Percentiles rank a stretch among this genome's conserved stretches.
Evolutionary conservation across 2,113 vertebrate genomes (phyloP).

Genomic region (Charina bottae): DNA sequence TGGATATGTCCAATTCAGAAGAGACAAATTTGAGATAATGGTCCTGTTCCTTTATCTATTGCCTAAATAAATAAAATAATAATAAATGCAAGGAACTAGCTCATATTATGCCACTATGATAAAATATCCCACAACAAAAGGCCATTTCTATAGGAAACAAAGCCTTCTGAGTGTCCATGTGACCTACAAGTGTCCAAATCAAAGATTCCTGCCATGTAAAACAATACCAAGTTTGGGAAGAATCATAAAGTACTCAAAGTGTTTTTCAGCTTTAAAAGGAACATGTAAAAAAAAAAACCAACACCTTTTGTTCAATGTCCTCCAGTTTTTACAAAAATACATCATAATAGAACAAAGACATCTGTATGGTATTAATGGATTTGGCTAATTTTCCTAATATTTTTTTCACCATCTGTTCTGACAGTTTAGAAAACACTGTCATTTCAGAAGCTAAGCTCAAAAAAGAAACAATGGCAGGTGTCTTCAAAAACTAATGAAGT

Average conservation of each 20-base stretch:
- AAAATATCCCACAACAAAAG: background rate
- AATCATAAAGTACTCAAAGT: background rate
- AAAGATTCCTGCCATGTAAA: background rate
- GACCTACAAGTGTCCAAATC: background rate
- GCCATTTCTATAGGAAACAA: background rate
- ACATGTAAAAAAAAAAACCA: background rate
- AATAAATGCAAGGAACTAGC: background rate
- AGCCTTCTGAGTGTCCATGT: background rate
- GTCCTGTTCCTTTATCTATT: background rate
- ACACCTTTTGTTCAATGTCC: constrained; percentile 4
- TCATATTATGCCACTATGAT: background rate
- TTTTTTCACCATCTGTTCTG: constrained; percentile 20
- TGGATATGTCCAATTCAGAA: background rate
- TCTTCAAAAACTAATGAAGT: background rate
- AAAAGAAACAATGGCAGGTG: background rate
- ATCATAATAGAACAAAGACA: constrained; percentile 22
- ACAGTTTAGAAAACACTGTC: constrained; percentile 17
- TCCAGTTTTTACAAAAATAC: background rate
- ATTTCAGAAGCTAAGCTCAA: background rate
- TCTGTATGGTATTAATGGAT: constrained; percentile 31
- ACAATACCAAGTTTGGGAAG: background rate
- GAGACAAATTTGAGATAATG: constrained; percentile 15
- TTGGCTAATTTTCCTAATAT: constrained; percentile 12
- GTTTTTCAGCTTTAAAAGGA: constrained; percentile 4
- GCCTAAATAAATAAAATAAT: background rate